Base-by-base conservation (phyloP, 2,888 invertebrate species). In the Cataglyphis albicans region DNA sequence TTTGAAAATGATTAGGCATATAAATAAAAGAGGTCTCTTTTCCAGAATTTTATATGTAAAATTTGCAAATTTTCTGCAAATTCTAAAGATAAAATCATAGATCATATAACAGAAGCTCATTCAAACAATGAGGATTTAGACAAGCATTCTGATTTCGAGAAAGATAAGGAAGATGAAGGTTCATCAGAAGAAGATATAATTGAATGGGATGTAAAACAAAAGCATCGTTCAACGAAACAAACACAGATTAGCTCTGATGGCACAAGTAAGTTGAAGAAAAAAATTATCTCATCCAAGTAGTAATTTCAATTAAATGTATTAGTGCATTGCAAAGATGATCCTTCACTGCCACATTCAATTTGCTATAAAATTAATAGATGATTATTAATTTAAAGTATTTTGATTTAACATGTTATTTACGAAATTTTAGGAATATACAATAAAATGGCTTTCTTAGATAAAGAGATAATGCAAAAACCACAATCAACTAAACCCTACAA, bases 41-140 rank as follows among this genome's bases (percentile, higher is more conserved):
- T 83, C 18, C 81, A 94, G 92, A 90, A 88, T 74, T 95, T 87
- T 75, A 9, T 87, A 7, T 95, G 95, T 83, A 93, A 92, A 86
- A 85, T 94, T 38, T 95, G 95, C 72, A 89, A 91, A 38, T 93
- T 90, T 83, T 80, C 88, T 21, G 87, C 91, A n/a, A 70, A 63
- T 65, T 68, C 52, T n/a, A 84, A 93, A 61, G 81, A 90, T 6
- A 91, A 91, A 38, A 91, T 94, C 38, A 55, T 86, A 18, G 83
- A 86, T 3, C 95, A 95, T 83, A 88, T 94, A 5, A 81, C 73
- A n/a, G 74, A 91, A 25, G 81, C 86, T 1, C 95, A 95, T 83
- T n/a, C 84, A 0, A 21, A 41, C 2, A 87, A 85, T 3, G 85
- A 89, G n/a, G 73, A 59, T 41, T 73, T 65, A 0, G 83, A 85